Base-by-base conservation (phyloP, 1,140 invertebrate genomes). In the Apis florea region DNA sequence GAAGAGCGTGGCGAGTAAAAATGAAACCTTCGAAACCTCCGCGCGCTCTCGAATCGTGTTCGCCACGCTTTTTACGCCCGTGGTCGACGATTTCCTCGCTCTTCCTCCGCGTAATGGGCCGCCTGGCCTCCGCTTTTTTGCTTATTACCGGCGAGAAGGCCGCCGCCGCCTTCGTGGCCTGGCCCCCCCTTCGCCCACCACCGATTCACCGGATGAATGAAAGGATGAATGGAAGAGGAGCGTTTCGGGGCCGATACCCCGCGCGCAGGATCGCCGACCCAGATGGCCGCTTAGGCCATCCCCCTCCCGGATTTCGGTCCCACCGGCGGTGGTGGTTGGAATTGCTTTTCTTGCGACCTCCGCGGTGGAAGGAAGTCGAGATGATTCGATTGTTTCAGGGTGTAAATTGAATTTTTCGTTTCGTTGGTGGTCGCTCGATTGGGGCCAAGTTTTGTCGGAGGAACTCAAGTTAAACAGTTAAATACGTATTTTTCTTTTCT, bases 11-110 rank as follows among this genome's bases (percentile, higher is more conserved):
- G 26, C 26, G 26, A 49, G 79, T 26, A 76, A 85, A 88, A 90
- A 91, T 90, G 87, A 86, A 91, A 86, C 81, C 89, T 88, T 89
- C 88, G 85, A 81, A 24, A n/a, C n/a, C n/a, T n/a, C 89, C 85
- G 83, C 47, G 81, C n/a, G 31, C 31, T 40, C 54, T 90, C 59
- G 81, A 91, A 92, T 92, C 88, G 89, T 82, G 86, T 92, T 89
- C 89, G 91, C 89, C 87, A 90, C 90, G 90, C 90, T 93, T 93
- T 93, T 93, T 93, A 91, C 89, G 85, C 80, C 85, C 83, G 77
- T 80, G 87, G 89, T 89, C 77, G 90, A 91, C 90, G 87, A 90
- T 91, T 91, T 86, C 89, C 90, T 90, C 85, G 88, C 86, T 84
- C 88, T 88, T 91, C 88, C 31, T 85, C 88, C 85, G 88, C 90